A percentile compares a stretch with the other conserved stretches of the same genome.
These are phyloP conservation scores for Watsonalla binaria DNA, from an alignment of 2,888 invertebrate species.

Conservation along the genomic window DNA sequence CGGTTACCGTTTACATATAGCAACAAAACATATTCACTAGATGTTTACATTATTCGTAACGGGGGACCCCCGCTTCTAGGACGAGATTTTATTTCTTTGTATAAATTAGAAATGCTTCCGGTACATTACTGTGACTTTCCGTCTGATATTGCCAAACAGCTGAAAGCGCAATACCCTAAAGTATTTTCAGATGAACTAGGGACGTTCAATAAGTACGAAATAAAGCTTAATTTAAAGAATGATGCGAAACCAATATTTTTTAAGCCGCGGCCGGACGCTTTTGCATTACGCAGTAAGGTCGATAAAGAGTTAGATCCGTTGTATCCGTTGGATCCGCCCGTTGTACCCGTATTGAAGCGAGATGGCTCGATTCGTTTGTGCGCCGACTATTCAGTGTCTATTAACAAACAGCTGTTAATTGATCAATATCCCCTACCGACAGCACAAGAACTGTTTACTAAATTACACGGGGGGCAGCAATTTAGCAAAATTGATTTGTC, in stretches of 20 bases:
- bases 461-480: constrained; percentile 11
- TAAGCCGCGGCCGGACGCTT: constrained; percentile 16
- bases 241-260: constrained; percentile 10
- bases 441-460: constrained; percentile 13
- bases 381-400: constrained; percentile 6
- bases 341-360: neutral
- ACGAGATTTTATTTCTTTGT: too few relatives aligned
- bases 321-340: constrained; percentile 3
- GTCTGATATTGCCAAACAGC: neutral
- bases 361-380: constrained; percentile 7
- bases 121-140: constrained; percentile 3
- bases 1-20: too few relatives aligned
- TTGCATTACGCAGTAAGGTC: constrained; percentile 14
- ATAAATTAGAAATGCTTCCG: constrained; percentile 10
- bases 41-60: too few relatives aligned
- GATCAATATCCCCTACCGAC: constrained; percentile 17
- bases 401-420: constrained; percentile 11
- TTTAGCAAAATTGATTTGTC: constrained; percentile 15
- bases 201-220: constrained; percentile 10
- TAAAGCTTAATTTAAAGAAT: constrained; percentile 10
- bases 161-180: constrained; percentile 4
- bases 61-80: too few relatives aligned
- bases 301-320: constrained; percentile 16
- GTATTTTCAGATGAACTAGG: constrained; percentile 12
- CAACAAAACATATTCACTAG: too few relatives aligned